Percentiles rank a stretch among this genome's conserved stretches.
Conservation (phyloP, 1,140 invertebrate species). For the Dendroctonus ponderosae region DNA sequence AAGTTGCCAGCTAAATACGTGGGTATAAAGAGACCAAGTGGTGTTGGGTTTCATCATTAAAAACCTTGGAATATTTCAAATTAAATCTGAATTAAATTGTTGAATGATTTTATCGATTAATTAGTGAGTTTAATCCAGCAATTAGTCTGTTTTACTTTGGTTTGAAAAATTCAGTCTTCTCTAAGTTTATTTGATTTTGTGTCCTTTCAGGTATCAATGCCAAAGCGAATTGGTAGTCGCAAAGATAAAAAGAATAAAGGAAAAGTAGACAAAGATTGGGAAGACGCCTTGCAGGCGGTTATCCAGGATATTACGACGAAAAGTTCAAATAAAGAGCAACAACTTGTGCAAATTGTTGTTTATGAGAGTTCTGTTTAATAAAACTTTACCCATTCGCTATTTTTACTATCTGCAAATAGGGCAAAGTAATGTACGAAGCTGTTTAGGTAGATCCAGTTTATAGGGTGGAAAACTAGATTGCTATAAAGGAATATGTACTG, state of each 20-base stretch:
- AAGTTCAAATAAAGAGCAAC: slow-evolving; percentile 54
- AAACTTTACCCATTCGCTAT: not conserved
- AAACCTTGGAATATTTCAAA: not conserved
- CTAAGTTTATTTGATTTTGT: not conserved
- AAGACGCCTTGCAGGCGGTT: slow-evolving; percentile 71
- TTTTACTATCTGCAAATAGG: too few species aligned
- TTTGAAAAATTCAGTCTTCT: not conserved
- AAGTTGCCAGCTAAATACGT: too few species aligned
- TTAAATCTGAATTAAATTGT: too few species aligned
- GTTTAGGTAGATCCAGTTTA: too few species aligned
- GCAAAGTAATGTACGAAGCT: too few species aligned
- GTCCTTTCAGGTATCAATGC: slow-evolving; percentile 54
- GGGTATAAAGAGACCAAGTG: not conserved
- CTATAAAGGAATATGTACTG: too few species aligned
- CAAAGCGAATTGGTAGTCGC: slow-evolving; percentile 47
- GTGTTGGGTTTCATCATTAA: not conserved
- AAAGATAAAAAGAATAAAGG: slow-evolving; percentile 51
- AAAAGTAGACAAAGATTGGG: slow-evolving; percentile 58
- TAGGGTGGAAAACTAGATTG: too few species aligned
- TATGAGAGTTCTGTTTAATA: slow-evolving; percentile 76
- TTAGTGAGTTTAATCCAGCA: not conserved
- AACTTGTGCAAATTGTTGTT: slow-evolving; percentile 78
- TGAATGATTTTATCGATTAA: not conserved
- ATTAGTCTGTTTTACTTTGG: not conserved
- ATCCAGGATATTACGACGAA: slow-evolving; percentile 65